phyloP scores from a whole-genome alignment of 2,888 invertebrate species.

The Pomacea canaliculata region DNA sequence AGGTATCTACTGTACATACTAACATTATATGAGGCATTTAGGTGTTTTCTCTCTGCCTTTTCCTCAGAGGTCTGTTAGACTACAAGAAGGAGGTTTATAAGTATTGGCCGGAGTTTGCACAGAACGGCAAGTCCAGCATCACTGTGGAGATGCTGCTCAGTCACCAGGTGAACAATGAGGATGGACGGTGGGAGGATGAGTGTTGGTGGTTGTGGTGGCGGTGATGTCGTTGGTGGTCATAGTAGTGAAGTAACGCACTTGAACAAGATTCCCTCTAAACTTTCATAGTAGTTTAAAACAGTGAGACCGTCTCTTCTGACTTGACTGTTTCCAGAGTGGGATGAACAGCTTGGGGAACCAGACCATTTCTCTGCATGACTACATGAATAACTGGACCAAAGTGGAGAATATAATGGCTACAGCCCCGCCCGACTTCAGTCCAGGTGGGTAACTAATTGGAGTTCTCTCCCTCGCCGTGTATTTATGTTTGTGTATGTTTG shows the following conservation, averaged over 20 bases:
- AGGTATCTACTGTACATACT: too few relatives aligned
- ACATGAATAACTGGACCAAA: constrained; percentile 54
- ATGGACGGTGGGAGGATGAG: too few relatives aligned
- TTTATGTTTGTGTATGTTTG: too few relatives aligned
- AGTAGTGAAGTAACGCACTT: too few relatives aligned
- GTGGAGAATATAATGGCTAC: constrained; percentile 64
- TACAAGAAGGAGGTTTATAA: constrained; percentile 66
- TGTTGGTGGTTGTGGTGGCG: too few relatives aligned
- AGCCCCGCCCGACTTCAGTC: constrained; percentile 65
- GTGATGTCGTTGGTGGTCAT: too few relatives aligned
- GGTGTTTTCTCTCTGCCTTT: too few relatives aligned
- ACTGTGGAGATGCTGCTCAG: constrained; percentile 67
- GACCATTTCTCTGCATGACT: constrained; percentile 52
- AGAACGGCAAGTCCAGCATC: constrained; percentile 69
- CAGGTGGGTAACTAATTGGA: constrained; percentile 48
- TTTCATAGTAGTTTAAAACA: too few relatives aligned
- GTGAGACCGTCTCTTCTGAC: too few relatives aligned
- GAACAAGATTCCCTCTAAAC: too few relatives aligned
- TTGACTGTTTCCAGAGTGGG: constrained; percentile 59
- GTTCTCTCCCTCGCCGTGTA: too few relatives aligned
- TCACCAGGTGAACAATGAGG: constrained; percentile 58
- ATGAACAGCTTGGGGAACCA: constrained; percentile 62
- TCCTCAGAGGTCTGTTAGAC: constrained; percentile 56
- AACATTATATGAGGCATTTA: too few relatives aligned
- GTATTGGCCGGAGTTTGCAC: constrained; percentile 71